Conservation (phyloP, 2,797 vertebrate genomes). For the Pristis pectinata region DNA sequence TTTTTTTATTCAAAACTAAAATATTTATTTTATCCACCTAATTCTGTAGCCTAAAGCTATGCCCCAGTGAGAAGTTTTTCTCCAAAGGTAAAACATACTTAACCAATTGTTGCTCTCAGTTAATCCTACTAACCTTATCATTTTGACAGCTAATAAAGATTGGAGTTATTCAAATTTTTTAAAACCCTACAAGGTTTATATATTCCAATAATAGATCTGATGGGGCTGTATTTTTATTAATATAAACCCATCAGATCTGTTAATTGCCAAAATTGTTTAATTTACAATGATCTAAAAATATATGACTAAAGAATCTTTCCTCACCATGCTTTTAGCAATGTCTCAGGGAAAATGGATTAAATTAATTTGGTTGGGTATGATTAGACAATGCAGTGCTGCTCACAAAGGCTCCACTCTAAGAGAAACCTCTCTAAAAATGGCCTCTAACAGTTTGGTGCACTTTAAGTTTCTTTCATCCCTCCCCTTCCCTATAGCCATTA, state of each 20-base stretch:
- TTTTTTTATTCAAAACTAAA: no score
- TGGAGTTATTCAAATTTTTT: not conserved
- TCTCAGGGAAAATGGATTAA: not conserved
- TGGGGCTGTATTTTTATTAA: no score
- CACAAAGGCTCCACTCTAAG: not conserved
- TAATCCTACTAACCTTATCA: not conserved
- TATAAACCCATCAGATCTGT: no score
- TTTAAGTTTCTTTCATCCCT: no score
- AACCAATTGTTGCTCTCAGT: not conserved
- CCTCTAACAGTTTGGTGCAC: no score
- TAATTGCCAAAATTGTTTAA: not conserved
- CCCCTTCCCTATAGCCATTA: no score
- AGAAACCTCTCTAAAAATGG: not conserved
- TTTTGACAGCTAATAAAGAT: not conserved
- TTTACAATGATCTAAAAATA: not conserved
- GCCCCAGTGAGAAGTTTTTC: not conserved
- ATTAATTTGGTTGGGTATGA: not conserved
- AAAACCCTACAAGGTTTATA: not conserved
- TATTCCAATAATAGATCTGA: not conserved
- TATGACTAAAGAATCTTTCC: not conserved
- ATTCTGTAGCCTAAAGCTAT: no score
- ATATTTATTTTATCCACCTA: no score
- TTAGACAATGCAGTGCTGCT: not conserved
- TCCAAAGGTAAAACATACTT: not conserved
- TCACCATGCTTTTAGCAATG: not conserved